Base-by-base conservation (phyloP, 2,797 vertebrate genomes). In the Arremon brunneinucha region DNA sequence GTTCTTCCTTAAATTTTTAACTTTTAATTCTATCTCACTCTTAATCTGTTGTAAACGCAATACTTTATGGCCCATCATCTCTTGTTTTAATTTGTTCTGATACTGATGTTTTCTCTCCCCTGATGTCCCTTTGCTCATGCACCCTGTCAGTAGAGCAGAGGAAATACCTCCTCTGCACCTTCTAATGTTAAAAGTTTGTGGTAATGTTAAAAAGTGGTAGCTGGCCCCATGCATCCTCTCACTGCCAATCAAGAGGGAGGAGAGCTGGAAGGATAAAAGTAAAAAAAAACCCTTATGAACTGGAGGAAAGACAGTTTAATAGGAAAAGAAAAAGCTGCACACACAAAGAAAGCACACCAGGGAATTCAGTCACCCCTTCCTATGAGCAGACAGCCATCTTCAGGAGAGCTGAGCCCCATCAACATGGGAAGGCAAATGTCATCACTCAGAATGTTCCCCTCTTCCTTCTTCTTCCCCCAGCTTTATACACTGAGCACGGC, bases 371-470 rank as follows among this genome's bases (percentile, higher is more conserved):
- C 46, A 37, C 34, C 41, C 9, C 23, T 53, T 91, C 27, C 27
- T 9, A 10, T n/a, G 23, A 20, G 6, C 50, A 47, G 44, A 23
- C 20, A 59, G 23, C 14, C 34, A 12, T 43, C 46, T 49, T 9
- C 46, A 63, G 57, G 39, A 65, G 43, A 65, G 14, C 28, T n/a
- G 28, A 14, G 77, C 12, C 43, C 46, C 52, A 59, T 43, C 52
- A 60, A 6, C 5, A 37, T 55, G 20, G 52, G 52, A 65, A 55
- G 46, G 26, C 27, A 60, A 37, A 13, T 0, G 0, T 12, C 9
- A 19, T 47, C 32, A 22, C 32, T 43, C 39, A 7, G 22, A 37
- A n/a, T 19, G 18, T 21, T 56, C 3, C 7, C 6, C 20, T 2
- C 14, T 59, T 53, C 57, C 34, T 37, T 59, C 27, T 70, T 64